Conservation (phyloP, 2,888 invertebrate genomes). For the Reticulitermes lucifugus region DNA sequence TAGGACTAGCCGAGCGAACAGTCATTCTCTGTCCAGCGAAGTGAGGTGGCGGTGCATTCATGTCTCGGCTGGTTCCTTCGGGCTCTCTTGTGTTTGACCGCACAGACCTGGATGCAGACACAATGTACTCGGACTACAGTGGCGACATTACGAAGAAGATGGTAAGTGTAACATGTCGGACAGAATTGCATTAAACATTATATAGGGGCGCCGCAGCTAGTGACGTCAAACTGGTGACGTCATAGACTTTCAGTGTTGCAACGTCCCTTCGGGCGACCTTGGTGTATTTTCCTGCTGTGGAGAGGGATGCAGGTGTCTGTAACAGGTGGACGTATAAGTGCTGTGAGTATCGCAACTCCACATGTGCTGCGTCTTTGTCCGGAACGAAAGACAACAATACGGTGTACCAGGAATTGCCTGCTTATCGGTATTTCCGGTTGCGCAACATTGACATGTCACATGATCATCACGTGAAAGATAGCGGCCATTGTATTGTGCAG, state of each 20-base stretch:
- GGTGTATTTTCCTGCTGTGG: constrained; percentile 21
- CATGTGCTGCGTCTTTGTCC: background rate
- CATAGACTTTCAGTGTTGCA: constrained; percentile 40
- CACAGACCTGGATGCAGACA: constrained; percentile 17
- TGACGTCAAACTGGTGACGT: constrained; percentile 47
- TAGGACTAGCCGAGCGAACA: constrained; percentile 5
- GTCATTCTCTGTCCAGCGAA: constrained; percentile 10
- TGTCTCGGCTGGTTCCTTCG: constrained; percentile 52
- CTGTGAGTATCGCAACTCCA: background rate
- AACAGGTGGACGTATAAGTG: background rate
- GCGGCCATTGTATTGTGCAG: background rate
- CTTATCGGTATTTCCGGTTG: constrained; percentile 33
- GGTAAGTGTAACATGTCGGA: constrained; percentile 35
- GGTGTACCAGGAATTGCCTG: background rate
- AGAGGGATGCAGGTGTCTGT: constrained; percentile 11
- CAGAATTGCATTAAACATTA: constrained; percentile 21
- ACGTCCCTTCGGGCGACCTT: constrained; percentile 40
- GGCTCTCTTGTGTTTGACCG: constrained; percentile 49
- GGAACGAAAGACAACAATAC: background rate
- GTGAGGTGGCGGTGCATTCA: constrained; percentile 31
- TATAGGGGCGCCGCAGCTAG: constrained; percentile 8
- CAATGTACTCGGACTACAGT: constrained; percentile 48
- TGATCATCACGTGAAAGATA: constrained; percentile 38
- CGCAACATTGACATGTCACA: constrained; percentile 35
- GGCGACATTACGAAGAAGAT: constrained; percentile 42